A percentile compares a stretch with the other conserved stretches of the same genome.
Evolutionary conservation across 2,113 vertebrate genomes (phyloP).

Genomic region (Lycaon pictus): DNA sequence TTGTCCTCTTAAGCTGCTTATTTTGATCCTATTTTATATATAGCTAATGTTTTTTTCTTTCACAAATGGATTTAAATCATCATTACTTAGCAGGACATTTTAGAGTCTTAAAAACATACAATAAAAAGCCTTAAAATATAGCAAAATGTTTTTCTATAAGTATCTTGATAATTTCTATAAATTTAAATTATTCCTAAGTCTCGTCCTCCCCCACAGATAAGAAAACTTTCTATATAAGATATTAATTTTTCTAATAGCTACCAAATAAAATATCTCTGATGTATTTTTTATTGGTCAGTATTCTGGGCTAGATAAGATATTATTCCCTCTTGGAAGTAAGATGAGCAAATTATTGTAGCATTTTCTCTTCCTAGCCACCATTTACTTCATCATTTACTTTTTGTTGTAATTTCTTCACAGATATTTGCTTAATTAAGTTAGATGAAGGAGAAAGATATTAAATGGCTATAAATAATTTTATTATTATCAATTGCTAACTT

Average conservation of each 20-base stretch:
- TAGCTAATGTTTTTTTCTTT: not conserved
- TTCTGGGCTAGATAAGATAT: not conserved
- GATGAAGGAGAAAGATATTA: not conserved
- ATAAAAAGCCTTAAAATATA: not conserved
- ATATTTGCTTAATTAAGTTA: constrained; percentile 17
- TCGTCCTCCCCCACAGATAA: not conserved
- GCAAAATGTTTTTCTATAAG: not conserved
- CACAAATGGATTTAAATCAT: constrained; percentile 14
- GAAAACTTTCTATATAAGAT: not conserved
- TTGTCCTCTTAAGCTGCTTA: not conserved
- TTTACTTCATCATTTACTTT: constrained; percentile 19
- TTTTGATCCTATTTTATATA: not conserved
- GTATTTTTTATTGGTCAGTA: not conserved
- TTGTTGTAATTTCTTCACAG: constrained; percentile 6
- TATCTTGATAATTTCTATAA: not conserved
- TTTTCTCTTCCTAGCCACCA: not conserved
- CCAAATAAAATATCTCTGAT: not conserved
- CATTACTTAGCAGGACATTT: not conserved
- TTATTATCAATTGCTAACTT: not conserved
- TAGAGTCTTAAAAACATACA: not conserved
- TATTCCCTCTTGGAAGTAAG: not conserved
- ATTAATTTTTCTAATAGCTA: constrained; percentile 19
- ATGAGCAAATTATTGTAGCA: not conserved
- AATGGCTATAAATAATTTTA: constrained; percentile 25
- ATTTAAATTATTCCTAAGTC: constrained; percentile 15